Base-by-base conservation (phyloP, 1,140 invertebrate species). In the Venustaconcha ellipsiformis region DNA sequence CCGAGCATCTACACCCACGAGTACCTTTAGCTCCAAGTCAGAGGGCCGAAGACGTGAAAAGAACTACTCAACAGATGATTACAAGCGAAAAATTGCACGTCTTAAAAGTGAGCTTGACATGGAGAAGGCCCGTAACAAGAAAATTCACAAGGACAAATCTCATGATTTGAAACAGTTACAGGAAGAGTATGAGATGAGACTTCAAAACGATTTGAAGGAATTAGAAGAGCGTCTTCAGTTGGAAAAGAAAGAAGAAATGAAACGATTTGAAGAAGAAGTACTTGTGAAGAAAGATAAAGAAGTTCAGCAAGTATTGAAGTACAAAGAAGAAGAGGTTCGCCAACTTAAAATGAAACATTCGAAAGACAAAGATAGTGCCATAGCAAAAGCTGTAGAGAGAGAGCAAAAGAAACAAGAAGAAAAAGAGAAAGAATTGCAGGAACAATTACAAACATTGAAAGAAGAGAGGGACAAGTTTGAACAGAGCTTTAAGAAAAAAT, bases 401-500 rank as follows among this genome's bases (percentile, higher is more conserved):
- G 78, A 81, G 71, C 81, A 82, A 78, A 64, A 65, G 57, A 65
- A 69, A n/a, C 71, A 72, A 37, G 58, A 71, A 23, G 70, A 80
- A 59, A 78, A 70, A 37, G 71, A 78, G 63, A 71, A 57, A 72
- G 75, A 80, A 77, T 78, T 83, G 74, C 67, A 77, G 17, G 78
- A 77, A 23, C 80, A 84, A 73, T 80, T 83, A n/a, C 67, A 82
- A 73, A 82, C 72, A 67, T 65, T 84, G 56, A 83, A 78, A 68
- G 74, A 80, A 37, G 83, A 84, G 63, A 83, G 79, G 67, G 62
- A 76, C 57, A 76, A 83, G 79, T 79, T 83, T 79, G 91, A 95
- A 79, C 93, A 91, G 82, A 90, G 83, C 59, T 80, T 78, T 57
- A 80, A 74, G 58, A 79, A 79, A 67, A 83, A 83, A 60, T 70